phyloP scores from a whole-genome alignment of 2,113 vertebrate species.

The Seriola dumerili region DNA sequence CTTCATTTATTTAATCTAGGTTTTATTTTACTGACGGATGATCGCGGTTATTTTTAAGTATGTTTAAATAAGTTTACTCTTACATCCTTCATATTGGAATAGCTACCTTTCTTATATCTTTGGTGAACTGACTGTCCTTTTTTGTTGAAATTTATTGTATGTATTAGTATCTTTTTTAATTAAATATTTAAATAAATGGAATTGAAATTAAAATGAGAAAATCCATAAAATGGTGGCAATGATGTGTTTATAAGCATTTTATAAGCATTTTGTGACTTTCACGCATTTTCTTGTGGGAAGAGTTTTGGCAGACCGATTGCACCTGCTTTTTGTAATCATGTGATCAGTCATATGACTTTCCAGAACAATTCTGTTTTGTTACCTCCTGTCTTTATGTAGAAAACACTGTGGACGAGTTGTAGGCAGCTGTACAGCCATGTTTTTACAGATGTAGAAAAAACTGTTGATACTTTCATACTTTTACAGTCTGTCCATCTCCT shows the following conservation, averaged over 20 bases:
- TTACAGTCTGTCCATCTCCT: background rate
- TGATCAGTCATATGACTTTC: constrained; percentile 72
- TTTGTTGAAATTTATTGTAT: background rate
- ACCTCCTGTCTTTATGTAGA: constrained; percentile 44
- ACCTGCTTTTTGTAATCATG: constrained; percentile 55
- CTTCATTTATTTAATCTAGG: background rate
- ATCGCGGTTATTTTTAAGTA: background rate
- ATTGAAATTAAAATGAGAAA: background rate
- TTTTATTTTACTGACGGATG: background rate
- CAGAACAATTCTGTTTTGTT: constrained; percentile 74
- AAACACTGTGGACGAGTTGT: constrained; percentile 24
- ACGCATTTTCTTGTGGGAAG: background rate
- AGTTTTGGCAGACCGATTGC: background rate
- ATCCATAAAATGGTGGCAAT: background rate
- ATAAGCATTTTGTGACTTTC: background rate
- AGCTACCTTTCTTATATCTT: background rate
- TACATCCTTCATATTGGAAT: background rate
- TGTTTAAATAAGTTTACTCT: background rate
- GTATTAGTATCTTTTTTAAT: background rate
- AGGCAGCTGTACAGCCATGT: background rate
- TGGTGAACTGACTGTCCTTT: background rate
- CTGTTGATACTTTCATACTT: background rate
- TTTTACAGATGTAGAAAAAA: background rate
- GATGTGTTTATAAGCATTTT: background rate
- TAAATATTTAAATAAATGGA: background rate